Conservation (phyloP, 2,797 vertebrate species). For the Channa striata region DNA sequence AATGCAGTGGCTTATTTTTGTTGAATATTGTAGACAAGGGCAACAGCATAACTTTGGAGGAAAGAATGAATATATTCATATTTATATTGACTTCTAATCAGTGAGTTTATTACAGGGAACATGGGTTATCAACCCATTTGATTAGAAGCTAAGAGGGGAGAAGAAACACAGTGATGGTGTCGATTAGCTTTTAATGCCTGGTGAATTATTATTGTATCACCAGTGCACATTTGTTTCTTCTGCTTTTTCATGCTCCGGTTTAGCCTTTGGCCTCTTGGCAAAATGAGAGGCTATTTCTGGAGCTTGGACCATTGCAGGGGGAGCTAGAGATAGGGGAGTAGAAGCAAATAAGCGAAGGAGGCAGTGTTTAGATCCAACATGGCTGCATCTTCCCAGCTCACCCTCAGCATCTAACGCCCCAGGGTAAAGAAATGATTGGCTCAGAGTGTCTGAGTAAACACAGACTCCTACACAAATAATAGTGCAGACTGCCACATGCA, state of each 20-base stretch:
- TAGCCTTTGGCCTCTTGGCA: slow-evolving; percentile 75
- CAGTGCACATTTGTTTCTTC: slow-evolving; percentile 42
- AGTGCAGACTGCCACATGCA: slow-evolving; percentile 36
- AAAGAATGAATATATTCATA: slow-evolving; percentile 6
- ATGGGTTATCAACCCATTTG: slow-evolving; percentile 23
- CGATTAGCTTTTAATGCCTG: slow-evolving; percentile 54
- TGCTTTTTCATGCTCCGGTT: slow-evolving; percentile 69
- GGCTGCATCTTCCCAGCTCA: slow-evolving; percentile 61
- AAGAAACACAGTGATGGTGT: slow-evolving; percentile 34
- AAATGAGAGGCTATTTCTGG: slow-evolving; percentile 78
- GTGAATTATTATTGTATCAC: slow-evolving; percentile 61
- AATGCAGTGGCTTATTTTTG: slow-evolving; percentile 40
- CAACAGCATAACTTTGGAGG: slow-evolving; percentile 13
- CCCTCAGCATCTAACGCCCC: slow-evolving; percentile 53
- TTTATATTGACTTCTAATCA: no score
- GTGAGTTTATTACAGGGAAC: slow-evolving; percentile 2
- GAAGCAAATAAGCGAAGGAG: slow-evolving; percentile 36
- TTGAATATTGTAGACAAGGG: slow-evolving; percentile 39
- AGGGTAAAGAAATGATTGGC: slow-evolving; percentile 67
- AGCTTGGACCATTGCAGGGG: slow-evolving; percentile 60
- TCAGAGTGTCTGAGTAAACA: slow-evolving; percentile 63
- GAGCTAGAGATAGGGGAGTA: slow-evolving; percentile 57
- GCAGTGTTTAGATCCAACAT: slow-evolving; percentile 61
- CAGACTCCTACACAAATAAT: slow-evolving; percentile 54
- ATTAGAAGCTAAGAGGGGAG: slow-evolving; percentile 46